Conservation (phyloP, 2,797 vertebrate species). For the Melanotaenia maccullochi region DNA sequence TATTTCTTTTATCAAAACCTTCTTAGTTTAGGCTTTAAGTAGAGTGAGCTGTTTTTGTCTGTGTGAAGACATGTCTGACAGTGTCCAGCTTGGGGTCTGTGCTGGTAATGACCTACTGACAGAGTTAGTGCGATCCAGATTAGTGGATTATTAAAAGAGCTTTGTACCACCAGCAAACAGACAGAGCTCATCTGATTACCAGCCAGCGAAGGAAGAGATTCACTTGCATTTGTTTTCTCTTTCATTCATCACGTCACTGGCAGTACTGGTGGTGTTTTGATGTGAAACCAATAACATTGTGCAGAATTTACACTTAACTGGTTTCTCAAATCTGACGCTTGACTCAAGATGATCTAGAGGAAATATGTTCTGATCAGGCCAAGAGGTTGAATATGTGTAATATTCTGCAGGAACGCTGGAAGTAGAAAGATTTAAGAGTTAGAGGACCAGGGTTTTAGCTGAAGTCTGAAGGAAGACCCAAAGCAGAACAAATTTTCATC, state of each 20-base stretch:
- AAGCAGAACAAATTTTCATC: no score
- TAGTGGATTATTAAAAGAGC: slow-evolving; percentile 71
- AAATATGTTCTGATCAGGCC: background rate
- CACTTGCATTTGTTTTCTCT: slow-evolving; percentile 47
- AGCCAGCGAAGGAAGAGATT: slow-evolving; percentile 46
- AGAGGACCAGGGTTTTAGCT: background rate
- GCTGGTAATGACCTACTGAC: slow-evolving; percentile 70
- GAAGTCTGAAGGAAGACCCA: background rate
- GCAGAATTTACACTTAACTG: background rate
- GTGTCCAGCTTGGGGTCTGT: slow-evolving; percentile 26
- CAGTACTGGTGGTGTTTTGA: background rate
- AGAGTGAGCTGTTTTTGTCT: background rate
- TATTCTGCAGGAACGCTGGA: slow-evolving; percentile 4
- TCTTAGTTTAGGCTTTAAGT: background rate
- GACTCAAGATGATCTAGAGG: background rate
- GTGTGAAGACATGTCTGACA: background rate
- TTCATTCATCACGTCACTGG: slow-evolving; percentile 34
- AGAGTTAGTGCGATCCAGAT: slow-evolving; percentile 70
- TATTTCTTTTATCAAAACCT: background rate
- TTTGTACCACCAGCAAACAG: slow-evolving; percentile 55
- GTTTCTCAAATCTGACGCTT: slow-evolving; percentile 4
- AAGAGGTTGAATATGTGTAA: background rate
- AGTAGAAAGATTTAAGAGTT: slow-evolving; percentile 13
- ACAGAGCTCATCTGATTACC: slow-evolving; percentile 62
- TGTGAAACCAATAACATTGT: background rate